Evolutionary conservation across 2,797 vertebrate genomes (phyloP), one percentile per base, ranked within the genome.

Genomic region (Remorina albescens): DNA sequence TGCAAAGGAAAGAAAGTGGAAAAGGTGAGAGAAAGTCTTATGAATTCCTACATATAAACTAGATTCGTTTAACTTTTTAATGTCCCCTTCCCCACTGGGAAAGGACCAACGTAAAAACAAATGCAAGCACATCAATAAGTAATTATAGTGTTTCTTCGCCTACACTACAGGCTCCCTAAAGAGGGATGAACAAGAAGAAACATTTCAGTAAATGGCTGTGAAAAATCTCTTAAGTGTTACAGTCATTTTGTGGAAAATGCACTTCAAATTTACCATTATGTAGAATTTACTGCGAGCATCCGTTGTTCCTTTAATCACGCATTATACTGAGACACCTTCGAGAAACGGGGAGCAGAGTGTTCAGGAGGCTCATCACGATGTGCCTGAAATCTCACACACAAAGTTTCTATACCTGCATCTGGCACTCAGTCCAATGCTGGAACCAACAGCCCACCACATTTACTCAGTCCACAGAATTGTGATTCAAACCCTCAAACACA

Each of bases 91-190:
- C n/a, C 57, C 19, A 42, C 62, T 58, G 79, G 5, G 80, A 67
- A 71, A 88, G 89, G 86, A 92, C 80, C 64, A 28, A 73, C 72
- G 82, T 90, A 84, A 88, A 85, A 90, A 88, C 81, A 92, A 93
- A 95, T 73, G 18, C 18, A 46, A 69, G 50, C 92, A 92, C 80
- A 84, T 95, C 90, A 95, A 94, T 85, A 90, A 92, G 89, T 93
- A 93, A 96, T 95, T 93, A 91, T 90, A 90, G 78, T 80, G 75
- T 78, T 65, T 69, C 62, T 76, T 55, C 6, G 18, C 50, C 37
- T 89, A 88, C 91, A 80, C 80, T 88, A 90, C 32, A 26, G 88
- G 9, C 18, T 78, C 81, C 68, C 79, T n/a, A 18, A 62, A 93
- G 91, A 90, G 91, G 84, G 91, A 88, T 91, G 83, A 89, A 86